A percentile compares a stretch with the other conserved stretches of the same genome.
Evolutionary conservation across 2,888 invertebrate genomes (phyloP).

Genomic region (Flexamia atlantica): DNA sequence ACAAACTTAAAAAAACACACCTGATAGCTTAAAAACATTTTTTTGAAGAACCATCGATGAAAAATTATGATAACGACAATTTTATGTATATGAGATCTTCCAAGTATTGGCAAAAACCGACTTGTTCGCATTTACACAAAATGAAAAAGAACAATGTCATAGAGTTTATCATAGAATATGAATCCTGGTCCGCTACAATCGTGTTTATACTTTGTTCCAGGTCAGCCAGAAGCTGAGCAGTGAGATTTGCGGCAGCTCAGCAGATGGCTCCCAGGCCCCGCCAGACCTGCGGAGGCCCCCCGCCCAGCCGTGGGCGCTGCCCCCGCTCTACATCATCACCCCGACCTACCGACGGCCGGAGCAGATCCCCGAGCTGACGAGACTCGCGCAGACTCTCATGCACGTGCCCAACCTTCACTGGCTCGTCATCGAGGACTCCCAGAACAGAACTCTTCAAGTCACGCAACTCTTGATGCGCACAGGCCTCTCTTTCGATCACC

Average conservation of each 20-base stretch:
- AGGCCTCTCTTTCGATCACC: conserved; percentile 78
- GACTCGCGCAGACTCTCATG: conserved; percentile 84
- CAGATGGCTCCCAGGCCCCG: conserved; percentile 20
- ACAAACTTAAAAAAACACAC: no score
- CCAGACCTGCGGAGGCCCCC: background rate
- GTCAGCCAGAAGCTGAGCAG: conserved; percentile 44
- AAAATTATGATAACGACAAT: no score
- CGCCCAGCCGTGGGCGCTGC: conserved; percentile 67
- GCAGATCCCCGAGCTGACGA: conserved; percentile 88
- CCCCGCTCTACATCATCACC: conserved; percentile 83
- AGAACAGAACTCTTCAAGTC: conserved; percentile 76
- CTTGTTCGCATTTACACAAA: no score
- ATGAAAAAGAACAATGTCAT: no score
- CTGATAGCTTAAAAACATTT: no score
- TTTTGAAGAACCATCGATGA: no score
- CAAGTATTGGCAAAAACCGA: no score
- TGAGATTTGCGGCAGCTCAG: conserved; percentile 50
- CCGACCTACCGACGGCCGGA: conserved; percentile 87
- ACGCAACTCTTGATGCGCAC: conserved; percentile 76
- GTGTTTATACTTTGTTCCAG: background rate
- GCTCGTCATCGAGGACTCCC: conserved; percentile 86
- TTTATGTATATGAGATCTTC: no score
- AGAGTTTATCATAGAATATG: no score
- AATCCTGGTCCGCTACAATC: no score
- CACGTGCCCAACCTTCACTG: conserved; percentile 83